Evolutionary conservation across 2,113 vertebrate genomes (phyloP).

Genomic region (Engraulis encrasicolus): DNA sequence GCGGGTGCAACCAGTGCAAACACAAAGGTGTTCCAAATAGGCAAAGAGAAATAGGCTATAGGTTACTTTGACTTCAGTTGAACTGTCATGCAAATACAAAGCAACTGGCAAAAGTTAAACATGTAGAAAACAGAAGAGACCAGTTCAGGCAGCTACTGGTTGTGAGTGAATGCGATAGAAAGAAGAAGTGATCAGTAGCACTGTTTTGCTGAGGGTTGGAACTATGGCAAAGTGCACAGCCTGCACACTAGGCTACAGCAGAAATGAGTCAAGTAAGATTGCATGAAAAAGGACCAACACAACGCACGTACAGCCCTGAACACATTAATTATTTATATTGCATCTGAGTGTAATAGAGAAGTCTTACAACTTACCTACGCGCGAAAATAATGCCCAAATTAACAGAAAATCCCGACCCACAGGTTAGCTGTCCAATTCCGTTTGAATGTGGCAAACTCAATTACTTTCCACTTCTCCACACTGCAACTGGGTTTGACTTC

Average conservation of each 20-base stretch:
- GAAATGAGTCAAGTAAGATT: background rate
- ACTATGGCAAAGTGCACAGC: background rate
- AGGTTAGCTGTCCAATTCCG: background rate
- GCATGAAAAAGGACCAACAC: background rate
- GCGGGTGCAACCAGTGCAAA: background rate
- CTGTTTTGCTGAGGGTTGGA: background rate
- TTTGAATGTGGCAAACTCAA: background rate
- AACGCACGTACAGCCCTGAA: too few species aligned
- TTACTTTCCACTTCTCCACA: background rate
- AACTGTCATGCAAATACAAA: background rate
- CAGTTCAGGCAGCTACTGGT: background rate
- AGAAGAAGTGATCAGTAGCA: background rate
- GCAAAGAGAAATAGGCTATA: background rate
- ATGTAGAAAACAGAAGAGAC: background rate
- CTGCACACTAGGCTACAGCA: background rate
- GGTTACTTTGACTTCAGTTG: too few species aligned
- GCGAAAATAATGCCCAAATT: background rate
- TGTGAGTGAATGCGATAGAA: too few species aligned
- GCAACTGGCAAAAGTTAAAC: background rate
- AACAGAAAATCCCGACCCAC: background rate
- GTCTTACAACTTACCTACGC: background rate
- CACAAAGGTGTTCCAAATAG: background rate
- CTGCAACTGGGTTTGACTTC: background rate
- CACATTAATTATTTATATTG: background rate
- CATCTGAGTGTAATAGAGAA: background rate